Evolutionary conservation across 2,113 vertebrate genomes (phyloP).

Genomic region (Symphodus melops): DNA sequence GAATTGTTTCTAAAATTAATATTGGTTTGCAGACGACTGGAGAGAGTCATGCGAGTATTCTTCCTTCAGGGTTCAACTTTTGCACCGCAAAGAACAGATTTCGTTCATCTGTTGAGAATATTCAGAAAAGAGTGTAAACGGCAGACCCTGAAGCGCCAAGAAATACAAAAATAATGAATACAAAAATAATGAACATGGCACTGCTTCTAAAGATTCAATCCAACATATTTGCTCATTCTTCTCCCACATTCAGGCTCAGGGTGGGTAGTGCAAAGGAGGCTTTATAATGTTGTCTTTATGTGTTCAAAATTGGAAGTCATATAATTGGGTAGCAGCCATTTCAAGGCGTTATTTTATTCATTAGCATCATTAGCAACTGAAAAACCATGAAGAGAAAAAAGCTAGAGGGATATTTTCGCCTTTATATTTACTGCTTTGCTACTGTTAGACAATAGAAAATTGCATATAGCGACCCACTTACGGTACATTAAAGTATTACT

Average conservation of each 20-base stretch:
- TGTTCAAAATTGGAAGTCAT: too few species aligned
- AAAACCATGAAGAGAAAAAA: neutral
- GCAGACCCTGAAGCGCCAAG: neutral
- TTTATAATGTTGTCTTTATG: too few species aligned
- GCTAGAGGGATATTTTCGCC: too few species aligned
- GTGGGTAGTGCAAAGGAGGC: too few species aligned
- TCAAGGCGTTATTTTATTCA: too few species aligned
- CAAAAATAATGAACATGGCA: neutral
- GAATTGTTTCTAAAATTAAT: neutral
- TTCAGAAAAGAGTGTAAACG: neutral
- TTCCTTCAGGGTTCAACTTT: conserved; percentile 8
- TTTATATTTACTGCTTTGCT: too few species aligned
- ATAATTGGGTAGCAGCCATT: too few species aligned
- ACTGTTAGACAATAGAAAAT: too few species aligned
- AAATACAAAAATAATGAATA: conserved; percentile 13
- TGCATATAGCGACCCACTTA: too few species aligned
- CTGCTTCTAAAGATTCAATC: conserved; percentile 2
- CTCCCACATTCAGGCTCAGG: neutral
- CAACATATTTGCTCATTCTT: neutral
- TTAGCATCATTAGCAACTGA: too few species aligned
- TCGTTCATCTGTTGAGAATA: conserved; percentile 1
- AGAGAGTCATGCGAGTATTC: neutral
- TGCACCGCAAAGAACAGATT: conserved; percentile 1
- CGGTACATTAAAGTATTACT: too few species aligned
- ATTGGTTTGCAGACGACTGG: neutral